Evolutionary conservation across 2,888 invertebrate species (phyloP), one percentile per base, ranked within the genome.

Genomic region (Drosophila gaucha): DNA sequence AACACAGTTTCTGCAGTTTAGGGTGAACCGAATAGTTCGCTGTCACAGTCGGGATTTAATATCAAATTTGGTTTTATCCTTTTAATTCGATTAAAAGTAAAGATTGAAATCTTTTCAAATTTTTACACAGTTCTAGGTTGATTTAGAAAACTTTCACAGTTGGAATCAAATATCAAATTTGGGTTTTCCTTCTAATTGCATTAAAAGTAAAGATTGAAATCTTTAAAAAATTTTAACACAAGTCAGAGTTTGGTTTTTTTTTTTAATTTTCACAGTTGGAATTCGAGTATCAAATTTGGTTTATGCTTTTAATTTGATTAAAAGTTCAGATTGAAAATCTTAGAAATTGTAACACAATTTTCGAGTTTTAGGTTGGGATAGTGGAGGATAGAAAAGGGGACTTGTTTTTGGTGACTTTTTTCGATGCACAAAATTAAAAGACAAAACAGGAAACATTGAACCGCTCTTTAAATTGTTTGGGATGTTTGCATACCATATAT

Each of bases 401-500:
- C 3, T 22, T 22, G 2, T 41, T 41, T 26, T 54, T 63, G 67
- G 63, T 66, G 57, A 63, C 75, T 80, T 82, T 77, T 69, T 69
- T 69, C 54, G 24, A 52, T 72, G 80, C 74, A 70, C 70, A 84
- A 79, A 77, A 80, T 68, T 65, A 87, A 87, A 82, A 84, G 59
- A 67, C 56, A 87, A 78, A 67, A 72, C 85, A 88, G 88, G 83
- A 88, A 88, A 74, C 85, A 80, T 78, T 78, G 80, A 86, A 87
- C 83, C 84, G 77, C 86, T 82, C 78, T 85, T 63, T 79, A 82
- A 80, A 76, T 86, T 73, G 74, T 49, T 77, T 71, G 82, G 82
- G 84, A 80, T 74, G 73, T 83, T 73, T 77, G 67, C 75, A 83
- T 73, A 78, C 83, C 78, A 64, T 74, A 57, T 52, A 58, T 38